Percentiles rank a stretch among this genome's conserved stretches.
Conservation (phyloP, 2,797 vertebrate species). For the Paratrypauchen microcephalus region DNA sequence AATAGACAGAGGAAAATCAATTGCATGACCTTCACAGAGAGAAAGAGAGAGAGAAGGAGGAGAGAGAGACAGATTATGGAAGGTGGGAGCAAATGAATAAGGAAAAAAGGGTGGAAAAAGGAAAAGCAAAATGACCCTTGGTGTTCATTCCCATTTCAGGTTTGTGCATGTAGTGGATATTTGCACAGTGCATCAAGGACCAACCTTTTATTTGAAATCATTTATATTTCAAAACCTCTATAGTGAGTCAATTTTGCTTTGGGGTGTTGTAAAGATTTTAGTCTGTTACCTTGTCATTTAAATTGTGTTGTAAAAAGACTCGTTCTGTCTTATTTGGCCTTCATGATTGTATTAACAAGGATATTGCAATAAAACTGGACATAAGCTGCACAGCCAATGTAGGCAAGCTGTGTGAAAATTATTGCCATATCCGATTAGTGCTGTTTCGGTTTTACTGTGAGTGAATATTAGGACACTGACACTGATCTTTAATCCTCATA, state of each 20-base stretch:
- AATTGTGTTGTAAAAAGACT: slow-evolving; percentile 26
- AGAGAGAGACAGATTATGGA: slow-evolving; percentile 61
- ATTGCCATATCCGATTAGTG: neutral
- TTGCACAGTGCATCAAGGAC: slow-evolving; percentile 49
- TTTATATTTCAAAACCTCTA: slow-evolving; percentile 57
- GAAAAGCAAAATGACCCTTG: slow-evolving; percentile 71
- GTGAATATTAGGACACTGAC: neutral
- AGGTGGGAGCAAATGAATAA: slow-evolving; percentile 61
- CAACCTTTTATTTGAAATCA: slow-evolving; percentile 49
- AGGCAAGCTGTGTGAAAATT: neutral
- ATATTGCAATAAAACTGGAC: neutral
- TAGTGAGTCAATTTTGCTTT: slow-evolving; percentile 45
- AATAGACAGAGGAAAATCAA: slow-evolving; percentile 88
- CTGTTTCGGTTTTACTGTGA: neutral
- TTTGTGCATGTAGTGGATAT: slow-evolving; percentile 38
- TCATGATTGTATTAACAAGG: slow-evolving; percentile 2
- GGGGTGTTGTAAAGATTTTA: slow-evolving; percentile 16
- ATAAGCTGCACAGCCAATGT: too few relatives aligned
- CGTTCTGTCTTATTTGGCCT: slow-evolving; percentile 18
- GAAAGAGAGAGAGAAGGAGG: slow-evolving; percentile 65
- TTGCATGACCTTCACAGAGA: slow-evolving; percentile 85
- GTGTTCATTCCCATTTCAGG: slow-evolving; percentile 59
- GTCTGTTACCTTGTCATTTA: slow-evolving; percentile 6
- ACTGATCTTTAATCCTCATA: neutral
- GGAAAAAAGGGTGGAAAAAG: slow-evolving; percentile 59